Evolutionary conservation across 1,140 invertebrate species (phyloP), one percentile per base, ranked within the genome.

Genomic region (Solen grandis): DNA sequence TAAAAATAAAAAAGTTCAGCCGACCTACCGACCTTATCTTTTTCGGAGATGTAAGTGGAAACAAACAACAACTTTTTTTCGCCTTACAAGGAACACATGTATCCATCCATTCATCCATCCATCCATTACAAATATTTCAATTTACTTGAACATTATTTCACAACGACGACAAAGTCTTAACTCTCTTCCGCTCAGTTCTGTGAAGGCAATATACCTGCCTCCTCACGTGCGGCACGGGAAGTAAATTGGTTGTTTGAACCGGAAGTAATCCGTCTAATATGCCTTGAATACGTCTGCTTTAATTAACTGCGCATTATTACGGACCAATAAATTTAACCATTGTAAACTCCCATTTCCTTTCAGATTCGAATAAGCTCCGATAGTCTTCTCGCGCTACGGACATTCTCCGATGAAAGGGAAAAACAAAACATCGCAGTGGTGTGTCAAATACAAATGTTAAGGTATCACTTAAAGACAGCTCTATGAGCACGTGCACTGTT

Each of bases 351-450:
- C 33, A 52, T 27, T 46, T 69, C 65, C 75, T 78, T 78, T 78
- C 52, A 78, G 31, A 22, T 46, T 57, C 35, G 29, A 29, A 14
- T 68, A 69, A 69, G 55, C 19, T 57, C 63, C n/a, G 31, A 25
- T 27, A 68, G 60, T 57, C 41, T 41, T 52, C 68, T 78, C 41
- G 36, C 31, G 75, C 29, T 68, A 66, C 35, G 65, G n/a, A 31
- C 36, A 38, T 57, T 60, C 27, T 25, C 22, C 22, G 22, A 10
- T 22, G 52, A 65, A 68, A 41, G 50, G 33, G 75, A 41, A 78
- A 69, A 38, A 78, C 75, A 78, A 78, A 78, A 68, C 25, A 69
- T 65, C 63, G 54, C 54, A 62, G 66, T 66, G 63, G 57, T 22
- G 33, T 41, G 50, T 38, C 33, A 8, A 57, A 77, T 55, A 22